These are phyloP conservation scores for Dysmachus trigonus DNA, from an alignment of 2,888 invertebrate species.

Conservation along the genomic window DNA sequence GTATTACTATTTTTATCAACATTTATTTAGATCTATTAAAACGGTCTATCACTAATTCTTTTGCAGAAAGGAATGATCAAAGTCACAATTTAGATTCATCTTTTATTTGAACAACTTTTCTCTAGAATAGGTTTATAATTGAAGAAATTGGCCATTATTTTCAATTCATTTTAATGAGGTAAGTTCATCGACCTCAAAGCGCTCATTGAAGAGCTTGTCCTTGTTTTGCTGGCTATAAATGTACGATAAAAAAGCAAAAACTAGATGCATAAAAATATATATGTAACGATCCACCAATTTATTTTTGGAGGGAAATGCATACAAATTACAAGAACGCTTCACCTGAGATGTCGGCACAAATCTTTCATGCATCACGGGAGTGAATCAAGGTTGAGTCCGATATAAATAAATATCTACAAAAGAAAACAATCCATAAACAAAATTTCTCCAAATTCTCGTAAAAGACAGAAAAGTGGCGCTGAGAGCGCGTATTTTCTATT, in stretches of 20 bases:
- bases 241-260: background rate
- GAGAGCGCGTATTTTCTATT: background rate
- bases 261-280: background rate
- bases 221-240: background rate
- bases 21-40: too few relatives aligned
- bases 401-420: conserved; percentile 13
- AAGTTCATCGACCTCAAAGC: background rate
- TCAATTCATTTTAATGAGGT: background rate
- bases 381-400: conserved; percentile 4
- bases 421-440: conserved; percentile 6
- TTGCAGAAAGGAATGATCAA: too few relatives aligned
- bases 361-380: background rate
- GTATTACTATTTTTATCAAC: too few relatives aligned
- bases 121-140: background rate
- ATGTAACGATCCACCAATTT: background rate
- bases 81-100: too few relatives aligned
- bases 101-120: too few relatives aligned
- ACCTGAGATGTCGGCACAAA: background rate
- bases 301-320: background rate
- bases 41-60: too few relatives aligned
- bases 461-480: background rate
- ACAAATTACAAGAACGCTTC: background rate
- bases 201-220: background rate
- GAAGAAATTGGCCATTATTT: background rate
- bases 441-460: conserved; percentile 23